Base-by-base conservation (phyloP, 2,113 vertebrate species). In the Cinclus cinclus region DNA sequence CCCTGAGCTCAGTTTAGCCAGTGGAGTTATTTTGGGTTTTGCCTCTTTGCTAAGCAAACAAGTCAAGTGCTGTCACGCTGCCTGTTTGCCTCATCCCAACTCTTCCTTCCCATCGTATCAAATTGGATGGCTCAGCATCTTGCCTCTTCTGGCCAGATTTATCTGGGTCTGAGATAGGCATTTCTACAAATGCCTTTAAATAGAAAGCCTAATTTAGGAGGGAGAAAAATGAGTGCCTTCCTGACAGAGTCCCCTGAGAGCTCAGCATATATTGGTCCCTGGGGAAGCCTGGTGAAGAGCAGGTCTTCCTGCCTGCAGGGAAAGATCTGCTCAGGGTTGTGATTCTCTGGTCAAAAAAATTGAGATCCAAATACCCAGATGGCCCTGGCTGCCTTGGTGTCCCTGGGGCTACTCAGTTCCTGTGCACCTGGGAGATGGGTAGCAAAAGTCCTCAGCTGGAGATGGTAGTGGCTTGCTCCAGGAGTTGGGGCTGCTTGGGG, bases 151-250 rank as follows among this genome's bases (percentile, higher is more conserved):
- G 92, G 65, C 92, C 87, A 52, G 65, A 81, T 89, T 77, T 95
- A 87, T 63, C 87, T 90, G 89, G 77, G 81, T 33, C 90, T 60
- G 56, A 87, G 76, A 62, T 4, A 62, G n/a, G 52, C 89, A 62
- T 87, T 94, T 84, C 92, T 82, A 89, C 87, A 84, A 46, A 73
- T 49, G 62, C 67, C 87, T 96, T 94, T 84, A 94, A 94, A 90
- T 87, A 96, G 90, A 46, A 78, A 90, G 47, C 44, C 62, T 82
- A 44, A 67, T 49, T 75, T 76, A 82, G 82, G 85, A 71, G 27
- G 58, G 58, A 90, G 65, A 27, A 67, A 62, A 83, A 78, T 2
- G 7, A 94, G 47, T 22, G 68, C 49, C 76, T 87, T 81, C 42
- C 84, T 79, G 65, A 75, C 47, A 87, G 58, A 84, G 59, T 92